Percentiles rank a stretch among this genome's conserved stretches.
phyloP scores from a whole-genome alignment of 2,888 invertebrate species.

The Halocaridina rubra region DNA sequence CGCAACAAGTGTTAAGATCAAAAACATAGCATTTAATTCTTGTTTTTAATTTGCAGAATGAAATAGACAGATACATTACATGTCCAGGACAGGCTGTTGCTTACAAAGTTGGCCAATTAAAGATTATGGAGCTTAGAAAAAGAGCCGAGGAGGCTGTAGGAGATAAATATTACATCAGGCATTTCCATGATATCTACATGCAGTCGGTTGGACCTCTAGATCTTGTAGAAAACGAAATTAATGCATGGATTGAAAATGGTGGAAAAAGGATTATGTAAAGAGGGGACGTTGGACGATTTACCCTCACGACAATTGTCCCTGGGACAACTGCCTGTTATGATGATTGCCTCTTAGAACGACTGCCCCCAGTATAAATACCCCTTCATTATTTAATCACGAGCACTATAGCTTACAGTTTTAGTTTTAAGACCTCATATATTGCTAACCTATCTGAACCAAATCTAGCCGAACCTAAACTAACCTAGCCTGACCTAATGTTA shows the following conservation, averaged over 20 bases:
- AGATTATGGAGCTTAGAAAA: conserved; percentile 66
- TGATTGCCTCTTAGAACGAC: too few species aligned
- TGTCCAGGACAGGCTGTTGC: conserved; percentile 68
- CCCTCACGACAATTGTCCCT: neutral
- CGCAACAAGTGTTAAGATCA: too few species aligned
- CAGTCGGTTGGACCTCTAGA: conserved; percentile 65
- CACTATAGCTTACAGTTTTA: too few species aligned
- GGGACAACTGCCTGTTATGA: neutral
- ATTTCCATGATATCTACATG: conserved; percentile 68
- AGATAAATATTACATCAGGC: conserved; percentile 66
- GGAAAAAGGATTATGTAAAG: neutral
- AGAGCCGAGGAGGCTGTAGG: conserved; percentile 67
- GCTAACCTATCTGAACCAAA: too few species aligned
- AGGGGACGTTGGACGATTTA: neutral
- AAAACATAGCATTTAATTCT: too few species aligned
- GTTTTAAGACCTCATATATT: too few species aligned
- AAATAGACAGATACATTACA: conserved; percentile 67
- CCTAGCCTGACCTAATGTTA: too few species aligned
- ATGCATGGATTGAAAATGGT: conserved; percentile 62
- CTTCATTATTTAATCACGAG: too few species aligned
- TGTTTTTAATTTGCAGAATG: conserved; percentile 59
- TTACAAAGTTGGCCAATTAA: conserved; percentile 67
- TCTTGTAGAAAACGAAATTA: conserved; percentile 66
- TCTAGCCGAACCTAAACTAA: too few species aligned
- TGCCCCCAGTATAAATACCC: too few species aligned